Evolutionary conservation across 2,888 invertebrate species (phyloP).

Genomic region (Amphipyra berbera): DNA sequence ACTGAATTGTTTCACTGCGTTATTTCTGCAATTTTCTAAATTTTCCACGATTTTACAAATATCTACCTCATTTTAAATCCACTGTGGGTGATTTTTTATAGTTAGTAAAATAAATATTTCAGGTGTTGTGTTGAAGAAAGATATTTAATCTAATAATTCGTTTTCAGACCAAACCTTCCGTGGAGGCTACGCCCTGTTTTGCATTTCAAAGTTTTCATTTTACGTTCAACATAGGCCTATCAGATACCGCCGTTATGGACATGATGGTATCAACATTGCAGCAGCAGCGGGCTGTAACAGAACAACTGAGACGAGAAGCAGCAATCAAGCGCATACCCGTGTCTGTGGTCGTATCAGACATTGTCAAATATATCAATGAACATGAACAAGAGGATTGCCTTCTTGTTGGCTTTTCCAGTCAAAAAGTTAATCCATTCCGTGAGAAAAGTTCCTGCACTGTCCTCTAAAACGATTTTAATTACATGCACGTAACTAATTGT

Average conservation of each 20-base stretch:
- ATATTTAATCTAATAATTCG: conserved; percentile 5
- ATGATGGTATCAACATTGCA: conserved; percentile 98
- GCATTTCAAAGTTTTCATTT: conserved; percentile 74
- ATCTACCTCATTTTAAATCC: conserved; percentile 20
- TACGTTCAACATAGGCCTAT: conserved; percentile 94
- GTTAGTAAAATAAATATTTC: not conserved
- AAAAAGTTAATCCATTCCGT: conserved; percentile 98
- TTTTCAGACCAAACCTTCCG: conserved; percentile 60
- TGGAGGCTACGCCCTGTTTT: conserved; percentile 86
- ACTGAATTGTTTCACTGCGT: not conserved
- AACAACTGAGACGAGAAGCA: conserved; percentile 97
- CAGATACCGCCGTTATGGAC: conserved; percentile 97
- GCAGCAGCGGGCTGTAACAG: conserved; percentile 97
- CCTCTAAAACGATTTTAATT: conserved; percentile 89
- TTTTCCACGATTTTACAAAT: conserved; percentile 2
- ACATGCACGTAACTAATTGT: conserved; percentile 28
- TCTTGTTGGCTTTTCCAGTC: conserved; percentile 97
- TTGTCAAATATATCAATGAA: conserved; percentile 96
- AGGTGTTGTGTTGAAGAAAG: not conserved
- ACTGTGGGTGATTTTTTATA: conserved; percentile 27
- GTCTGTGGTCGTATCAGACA: conserved; percentile 97
- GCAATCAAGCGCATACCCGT: conserved; percentile 96
- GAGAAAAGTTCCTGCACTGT: conserved; percentile 97
- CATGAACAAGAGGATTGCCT: conserved; percentile 98
- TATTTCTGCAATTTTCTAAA: conserved; percentile 7